Conservation (phyloP, 2,113 vertebrate genomes). For the Fulica atra region DNA sequence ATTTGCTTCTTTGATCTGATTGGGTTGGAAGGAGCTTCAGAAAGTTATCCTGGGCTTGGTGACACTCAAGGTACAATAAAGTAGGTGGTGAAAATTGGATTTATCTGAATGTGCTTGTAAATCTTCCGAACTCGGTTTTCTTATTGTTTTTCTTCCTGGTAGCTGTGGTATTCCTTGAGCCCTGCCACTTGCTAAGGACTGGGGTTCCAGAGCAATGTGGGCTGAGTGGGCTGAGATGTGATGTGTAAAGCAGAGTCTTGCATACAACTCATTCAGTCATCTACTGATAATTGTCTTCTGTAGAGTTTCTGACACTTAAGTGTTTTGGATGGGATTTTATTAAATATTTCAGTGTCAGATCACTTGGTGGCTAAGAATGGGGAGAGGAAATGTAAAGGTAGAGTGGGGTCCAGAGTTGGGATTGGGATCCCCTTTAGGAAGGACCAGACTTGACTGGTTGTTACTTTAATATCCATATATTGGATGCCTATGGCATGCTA, state of each 20-base stretch:
- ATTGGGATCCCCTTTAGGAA: background rate
- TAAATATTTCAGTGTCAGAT: background rate
- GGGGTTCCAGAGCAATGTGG: background rate
- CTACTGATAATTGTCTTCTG: background rate
- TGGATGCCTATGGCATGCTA: background rate
- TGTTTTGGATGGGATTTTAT: background rate
- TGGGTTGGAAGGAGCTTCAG: background rate
- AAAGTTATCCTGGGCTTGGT: background rate
- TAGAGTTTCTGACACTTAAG: background rate
- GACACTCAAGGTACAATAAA: background rate
- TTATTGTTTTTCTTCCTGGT: background rate
- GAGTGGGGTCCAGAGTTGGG: background rate
- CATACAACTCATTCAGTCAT: background rate
- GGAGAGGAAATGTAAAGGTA: background rate
- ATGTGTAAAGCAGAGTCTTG: background rate
- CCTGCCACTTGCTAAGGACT: rapidly evolving
- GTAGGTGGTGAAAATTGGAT: background rate
- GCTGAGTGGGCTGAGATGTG: background rate
- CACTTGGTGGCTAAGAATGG: background rate
- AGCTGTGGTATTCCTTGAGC: background rate
- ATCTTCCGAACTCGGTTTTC: background rate
- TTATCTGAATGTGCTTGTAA: background rate
- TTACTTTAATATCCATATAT: background rate
- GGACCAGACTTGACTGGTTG: background rate
- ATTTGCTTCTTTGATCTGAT: background rate